Evolutionary conservation across 2,797 vertebrate species (phyloP), one percentile per base, ranked within the genome.

Genomic region (Okamejei kenojei): DNA sequence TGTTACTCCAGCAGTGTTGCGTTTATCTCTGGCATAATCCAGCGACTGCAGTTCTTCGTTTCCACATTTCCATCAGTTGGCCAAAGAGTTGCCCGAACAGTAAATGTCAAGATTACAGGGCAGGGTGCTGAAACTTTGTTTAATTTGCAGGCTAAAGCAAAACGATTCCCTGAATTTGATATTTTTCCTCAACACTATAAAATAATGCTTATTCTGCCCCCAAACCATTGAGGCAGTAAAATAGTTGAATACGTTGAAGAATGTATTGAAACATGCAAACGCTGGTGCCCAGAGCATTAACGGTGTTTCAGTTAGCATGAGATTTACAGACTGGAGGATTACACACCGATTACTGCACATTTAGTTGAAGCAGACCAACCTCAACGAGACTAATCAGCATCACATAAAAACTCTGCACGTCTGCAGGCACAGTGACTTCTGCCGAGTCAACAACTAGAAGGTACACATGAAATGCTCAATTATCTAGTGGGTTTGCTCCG

Each of bases 241-340:
- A 88, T 68, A 2, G 61, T 35, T 7, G 61, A 65, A 13, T n/a
- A n/a, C 63, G 0, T 19, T 68, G 61, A 86, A 32, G 84, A 21
- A 35, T 88, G 84, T 35, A 68, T 68, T 88, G n/a, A 35, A 88
- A 68, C 17, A 88, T 88, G 21, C n/a, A 88, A 65, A 88, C 65
- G 21, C 63, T 21, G 84, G 21, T 1, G 19, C n/a, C 32, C 26
- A 32, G 63, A 68, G 32, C n/a, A 68, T 88, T 68, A 68, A 68
- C 19, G 61, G 15, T 65, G 61, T 63, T 35, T 32, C 7, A 4
- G 61, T 68, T 68, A n/a, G 63, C 8, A 19, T 65, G n/a, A 65
- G n/a, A 88, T 65, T 88, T 65, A 35, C 15, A 10, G n/a, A 63
- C 63, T 88, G 84, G 29, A 68, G 19, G 38, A 68, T 88, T 88